phyloP scores from a whole-genome alignment of 23 tunicate species.

The Styela clava region DNA sequence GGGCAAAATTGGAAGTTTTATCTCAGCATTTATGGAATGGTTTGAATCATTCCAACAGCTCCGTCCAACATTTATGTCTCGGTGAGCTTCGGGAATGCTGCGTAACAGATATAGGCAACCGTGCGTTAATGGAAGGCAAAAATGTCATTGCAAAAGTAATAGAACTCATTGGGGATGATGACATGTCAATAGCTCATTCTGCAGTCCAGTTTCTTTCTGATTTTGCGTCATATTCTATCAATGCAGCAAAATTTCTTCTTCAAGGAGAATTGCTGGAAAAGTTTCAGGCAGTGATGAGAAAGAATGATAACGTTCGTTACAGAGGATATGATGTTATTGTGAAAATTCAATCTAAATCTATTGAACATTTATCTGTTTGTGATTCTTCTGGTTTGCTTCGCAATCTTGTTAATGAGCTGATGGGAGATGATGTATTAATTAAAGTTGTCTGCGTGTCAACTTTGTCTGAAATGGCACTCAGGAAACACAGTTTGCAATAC shows the following conservation, averaged over 20 bases:
- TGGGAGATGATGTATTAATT: slow-evolving; percentile 66
- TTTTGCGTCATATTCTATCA: slow-evolving; percentile 41
- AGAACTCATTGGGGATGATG: slow-evolving; percentile 45
- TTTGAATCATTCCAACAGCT: slow-evolving; percentile 38
- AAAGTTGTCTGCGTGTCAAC: slow-evolving; percentile 67
- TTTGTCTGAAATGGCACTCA: slow-evolving; percentile 71
- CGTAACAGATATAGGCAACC: slow-evolving; percentile 31
- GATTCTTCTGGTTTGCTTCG: slow-evolving; percentile 35
- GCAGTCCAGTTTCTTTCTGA: slow-evolving; percentile 60
- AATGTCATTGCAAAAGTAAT: slow-evolving; percentile 33
- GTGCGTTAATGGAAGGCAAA: slow-evolving; percentile 50
- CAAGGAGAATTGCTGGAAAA: slow-evolving; percentile 17
- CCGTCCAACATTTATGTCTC: slow-evolving; percentile 48
- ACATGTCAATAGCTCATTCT: slow-evolving; percentile 39
- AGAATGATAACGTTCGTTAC: slow-evolving; percentile 66
- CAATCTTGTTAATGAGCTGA: slow-evolving; percentile 43
- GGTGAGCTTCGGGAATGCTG: slow-evolving; percentile 36
- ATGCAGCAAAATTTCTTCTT: slow-evolving; percentile 31
- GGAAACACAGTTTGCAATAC: slow-evolving; percentile 64
- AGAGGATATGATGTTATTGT: slow-evolving; percentile 71
- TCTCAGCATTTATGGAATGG: slow-evolving; percentile 30
- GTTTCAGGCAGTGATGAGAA: slow-evolving; percentile 38
- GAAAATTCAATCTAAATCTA: slow-evolving; percentile 59
- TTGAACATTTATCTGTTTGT: slow-evolving; percentile 62
- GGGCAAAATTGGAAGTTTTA: slow-evolving; percentile 23